Conservation (phyloP, 2,797 vertebrate genomes). For the Lutjanus argentimaculatus region DNA sequence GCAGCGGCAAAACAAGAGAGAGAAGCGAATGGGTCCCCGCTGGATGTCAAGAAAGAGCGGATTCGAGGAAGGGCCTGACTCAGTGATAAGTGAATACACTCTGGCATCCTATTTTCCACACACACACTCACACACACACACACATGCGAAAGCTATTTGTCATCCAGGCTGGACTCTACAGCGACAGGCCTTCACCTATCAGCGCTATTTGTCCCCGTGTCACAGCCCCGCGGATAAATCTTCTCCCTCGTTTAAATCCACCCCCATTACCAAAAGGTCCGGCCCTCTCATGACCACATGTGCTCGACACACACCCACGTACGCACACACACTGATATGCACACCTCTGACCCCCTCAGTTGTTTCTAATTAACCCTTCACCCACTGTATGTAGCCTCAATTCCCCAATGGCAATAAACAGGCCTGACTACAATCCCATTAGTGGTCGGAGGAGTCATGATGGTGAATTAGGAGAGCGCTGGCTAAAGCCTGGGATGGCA, state of each 20-base stretch:
- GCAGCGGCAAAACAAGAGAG: constrained; percentile 69
- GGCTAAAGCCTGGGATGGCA: constrained; percentile 48
- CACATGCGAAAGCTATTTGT: constrained; percentile 88
- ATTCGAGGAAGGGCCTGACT: constrained; percentile 76
- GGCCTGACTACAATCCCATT: constrained; percentile 87
- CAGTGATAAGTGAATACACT: constrained; percentile 94
- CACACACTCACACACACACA: constrained; percentile 37
- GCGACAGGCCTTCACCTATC: constrained; percentile 94
- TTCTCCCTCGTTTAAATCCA: constrained; percentile 90
- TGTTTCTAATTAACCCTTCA: constrained; percentile 99
- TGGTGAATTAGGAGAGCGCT: constrained; percentile 77
- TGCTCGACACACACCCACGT: constrained; percentile 31
- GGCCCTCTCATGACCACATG: constrained; percentile 87
- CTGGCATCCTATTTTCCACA: constrained; percentile 77
- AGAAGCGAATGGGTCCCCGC: constrained; percentile 80
- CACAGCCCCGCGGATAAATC: constrained; percentile 95
- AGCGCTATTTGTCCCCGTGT: constrained; percentile 94
- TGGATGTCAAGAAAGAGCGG: constrained; percentile 84
- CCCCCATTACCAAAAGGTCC: constrained; percentile 90
- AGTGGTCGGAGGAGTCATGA: constrained; percentile 85
- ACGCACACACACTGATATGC: constrained; percentile 31
- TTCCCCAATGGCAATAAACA: constrained; percentile 89
- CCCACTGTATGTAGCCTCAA: constrained; percentile 85
- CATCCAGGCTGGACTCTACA: constrained; percentile 91
- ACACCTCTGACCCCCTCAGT: constrained; percentile 88